Evolutionary conservation across 1,140 invertebrate species (phyloP).

Genomic region (Octopus bimaculoides): DNA sequence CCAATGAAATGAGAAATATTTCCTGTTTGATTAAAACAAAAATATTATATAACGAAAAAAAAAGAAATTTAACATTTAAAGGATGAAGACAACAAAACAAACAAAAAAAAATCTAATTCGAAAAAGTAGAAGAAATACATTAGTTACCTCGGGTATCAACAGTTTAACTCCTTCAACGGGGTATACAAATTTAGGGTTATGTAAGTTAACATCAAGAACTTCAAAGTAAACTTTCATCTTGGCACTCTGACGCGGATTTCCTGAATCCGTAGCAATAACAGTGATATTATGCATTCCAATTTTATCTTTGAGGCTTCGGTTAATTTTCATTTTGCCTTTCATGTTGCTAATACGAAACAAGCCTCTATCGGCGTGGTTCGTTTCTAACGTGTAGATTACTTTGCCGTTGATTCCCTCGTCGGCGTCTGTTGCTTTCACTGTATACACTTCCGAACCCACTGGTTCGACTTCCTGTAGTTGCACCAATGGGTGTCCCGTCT

Average conservation of each 20-base stretch:
- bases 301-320: slow-evolving; percentile 17
- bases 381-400: slow-evolving; percentile 29
- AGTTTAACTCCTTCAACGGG: slow-evolving; percentile 25
- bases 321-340: slow-evolving; percentile 27
- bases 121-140: no score
- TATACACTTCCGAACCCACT: slow-evolving; percentile 23
- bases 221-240: slow-evolving; percentile 26
- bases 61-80: no score
- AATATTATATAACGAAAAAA: no score
- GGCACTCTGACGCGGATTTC: slow-evolving; percentile 14
- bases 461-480: slow-evolving; percentile 23
- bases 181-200: slow-evolving; percentile 31
- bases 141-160: slow-evolving; percentile 27
- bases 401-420: slow-evolving; percentile 33
- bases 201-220: slow-evolving; percentile 39
- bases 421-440: slow-evolving; percentile 28
- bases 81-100: no score
- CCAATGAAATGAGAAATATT: no score
- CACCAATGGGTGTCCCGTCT: slow-evolving; percentile 3
- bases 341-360: slow-evolving; percentile 28
- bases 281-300: slow-evolving; percentile 37
- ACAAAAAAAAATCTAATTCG: no score
- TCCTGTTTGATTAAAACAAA: no score
- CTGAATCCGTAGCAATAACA: slow-evolving; percentile 34
- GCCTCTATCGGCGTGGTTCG: slow-evolving; percentile 31